A percentile compares a stretch with the other conserved stretches of the same genome.
These are phyloP conservation scores for Pseudolaguvia tuberculata DNA, from an alignment of 2,113 vertebrate species.

Conservation along the genomic window DNA sequence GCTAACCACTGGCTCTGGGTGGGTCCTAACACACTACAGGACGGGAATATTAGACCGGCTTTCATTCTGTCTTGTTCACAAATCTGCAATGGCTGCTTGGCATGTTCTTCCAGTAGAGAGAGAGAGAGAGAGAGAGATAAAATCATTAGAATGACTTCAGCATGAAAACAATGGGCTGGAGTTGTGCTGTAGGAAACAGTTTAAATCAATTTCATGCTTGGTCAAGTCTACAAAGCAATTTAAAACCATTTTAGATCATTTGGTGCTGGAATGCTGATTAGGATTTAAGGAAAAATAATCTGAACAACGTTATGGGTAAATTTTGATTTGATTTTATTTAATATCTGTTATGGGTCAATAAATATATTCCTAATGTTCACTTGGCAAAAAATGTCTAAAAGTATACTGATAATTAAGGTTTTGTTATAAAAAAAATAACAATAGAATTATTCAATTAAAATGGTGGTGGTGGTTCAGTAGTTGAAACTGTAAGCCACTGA, in stretches of 20 bases:
- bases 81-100: slow-evolving; percentile 18
- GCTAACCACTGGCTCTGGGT: slow-evolving; percentile 27
- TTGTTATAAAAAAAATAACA: too few relatives aligned
- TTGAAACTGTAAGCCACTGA: too few relatives aligned
- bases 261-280: not conserved
- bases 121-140: not conserved
- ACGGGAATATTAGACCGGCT: slow-evolving; percentile 31
- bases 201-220: slow-evolving; percentile 18
- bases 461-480: too few relatives aligned
- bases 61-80: slow-evolving; percentile 33
- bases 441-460: too few relatives aligned
- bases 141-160: slow-evolving; percentile 20
- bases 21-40: slow-evolving; percentile 18
- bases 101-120: slow-evolving; percentile 17
- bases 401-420: too few relatives aligned
- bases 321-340: not conserved
- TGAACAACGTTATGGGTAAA: not conserved
- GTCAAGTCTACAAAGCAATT: slow-evolving; percentile 6
- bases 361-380: not conserved
- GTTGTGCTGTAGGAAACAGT: slow-evolving; percentile 17
- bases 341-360: not conserved
- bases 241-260: not conserved
- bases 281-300: slow-evolving; percentile 2
- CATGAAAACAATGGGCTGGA: slow-evolving; percentile 20
- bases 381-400: not conserved